Percentiles rank a stretch among this genome's conserved stretches.
Evolutionary conservation across 2,113 vertebrate species (phyloP).

Genomic region (Hylia prasina): DNA sequence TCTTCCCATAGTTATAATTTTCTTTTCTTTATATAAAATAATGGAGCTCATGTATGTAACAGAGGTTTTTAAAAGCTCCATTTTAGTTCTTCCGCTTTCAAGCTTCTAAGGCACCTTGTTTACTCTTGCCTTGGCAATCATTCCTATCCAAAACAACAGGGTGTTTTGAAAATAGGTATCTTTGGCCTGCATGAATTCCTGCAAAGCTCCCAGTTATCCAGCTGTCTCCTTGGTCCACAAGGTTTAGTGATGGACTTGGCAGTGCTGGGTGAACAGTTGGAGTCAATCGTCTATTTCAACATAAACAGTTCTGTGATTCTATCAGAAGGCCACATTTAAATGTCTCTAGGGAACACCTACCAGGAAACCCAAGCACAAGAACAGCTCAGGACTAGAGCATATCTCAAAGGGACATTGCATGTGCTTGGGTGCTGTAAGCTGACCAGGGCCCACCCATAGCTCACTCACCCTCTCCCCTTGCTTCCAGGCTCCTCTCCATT

Average conservation of each 20-base stretch:
- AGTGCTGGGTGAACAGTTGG: background rate
- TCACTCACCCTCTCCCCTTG: background rate
- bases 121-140: background rate
- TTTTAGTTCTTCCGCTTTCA: background rate
- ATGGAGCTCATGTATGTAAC: background rate
- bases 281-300: background rate
- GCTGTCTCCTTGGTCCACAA: background rate
- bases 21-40: background rate
- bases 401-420: background rate
- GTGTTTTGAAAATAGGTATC: fast-evolving
- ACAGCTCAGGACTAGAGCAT: background rate
- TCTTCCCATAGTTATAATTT: background rate
- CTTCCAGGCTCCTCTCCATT: conserved; percentile 64
- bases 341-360: fast-evolving
- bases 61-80: background rate
- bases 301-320: background rate
- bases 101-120: background rate
- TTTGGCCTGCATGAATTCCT: background rate
- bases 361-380: background rate
- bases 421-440: background rate
- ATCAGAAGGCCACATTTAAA: background rate
- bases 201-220: background rate
- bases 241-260: background rate
- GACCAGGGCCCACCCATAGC: background rate
- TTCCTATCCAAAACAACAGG: background rate